Conservation (phyloP, 2,888 invertebrate genomes). For the Stegophylla sp. region DNA sequence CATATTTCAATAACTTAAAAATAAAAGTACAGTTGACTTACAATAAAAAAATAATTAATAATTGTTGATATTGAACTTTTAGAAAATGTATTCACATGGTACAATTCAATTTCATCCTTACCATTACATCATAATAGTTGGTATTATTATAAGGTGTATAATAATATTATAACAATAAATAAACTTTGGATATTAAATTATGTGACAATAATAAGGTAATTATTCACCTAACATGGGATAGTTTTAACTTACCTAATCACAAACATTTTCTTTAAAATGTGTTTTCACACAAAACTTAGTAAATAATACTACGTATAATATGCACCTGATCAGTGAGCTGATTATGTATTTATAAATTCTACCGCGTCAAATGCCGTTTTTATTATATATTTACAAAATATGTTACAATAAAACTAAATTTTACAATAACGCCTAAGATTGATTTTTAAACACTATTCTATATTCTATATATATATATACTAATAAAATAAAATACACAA, state of each 20-base stretch:
- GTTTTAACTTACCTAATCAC: no score
- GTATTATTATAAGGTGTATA: background rate
- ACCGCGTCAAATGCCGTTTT: background rate
- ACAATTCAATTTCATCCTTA: background rate
- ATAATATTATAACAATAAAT: background rate
- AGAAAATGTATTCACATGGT: background rate
- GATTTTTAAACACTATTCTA: conserved; percentile 17
- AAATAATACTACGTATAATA: background rate
- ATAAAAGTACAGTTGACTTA: background rate
- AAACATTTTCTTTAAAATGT: background rate
- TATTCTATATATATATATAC: conserved; percentile 21
- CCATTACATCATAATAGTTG: background rate
- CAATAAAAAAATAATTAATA: background rate
- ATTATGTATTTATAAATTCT: conserved; percentile 2
- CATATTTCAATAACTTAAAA: background rate
- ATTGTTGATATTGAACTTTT: background rate
- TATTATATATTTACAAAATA: conserved; percentile 10
- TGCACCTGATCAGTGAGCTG: background rate
- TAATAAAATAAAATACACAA: conserved; percentile 28
- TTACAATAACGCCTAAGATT: background rate
- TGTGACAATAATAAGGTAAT: background rate
- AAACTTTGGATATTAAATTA: background rate
- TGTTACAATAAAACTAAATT: conserved; percentile 18
- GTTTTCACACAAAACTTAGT: no score
- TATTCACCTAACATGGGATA: no score